Evolutionary conservation across 1,140 invertebrate genomes (phyloP).

Genomic region (Cotesia typhae): DNA sequence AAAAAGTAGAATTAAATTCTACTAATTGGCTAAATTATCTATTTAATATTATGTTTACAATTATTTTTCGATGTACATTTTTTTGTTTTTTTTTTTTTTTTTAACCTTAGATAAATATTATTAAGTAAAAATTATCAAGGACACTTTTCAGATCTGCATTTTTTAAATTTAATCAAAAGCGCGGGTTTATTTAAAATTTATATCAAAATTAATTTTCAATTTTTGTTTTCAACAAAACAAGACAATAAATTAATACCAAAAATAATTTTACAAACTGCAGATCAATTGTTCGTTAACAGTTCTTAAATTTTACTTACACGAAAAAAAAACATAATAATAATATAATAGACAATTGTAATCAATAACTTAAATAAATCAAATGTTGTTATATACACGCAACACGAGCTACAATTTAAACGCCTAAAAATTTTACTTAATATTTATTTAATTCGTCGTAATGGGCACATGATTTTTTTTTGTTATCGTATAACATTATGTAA

Average conservation of each 20-base stretch:
- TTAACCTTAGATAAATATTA: no score
- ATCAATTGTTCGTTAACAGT: conserved; percentile 46
- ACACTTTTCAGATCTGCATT: no score
- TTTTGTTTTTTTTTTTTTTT: no score
- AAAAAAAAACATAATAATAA: conserved; percentile 44
- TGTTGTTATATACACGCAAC: conserved; percentile 44
- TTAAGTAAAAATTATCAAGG: no score
- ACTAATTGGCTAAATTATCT: conserved; percentile 1
- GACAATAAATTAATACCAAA: conserved; percentile 26
- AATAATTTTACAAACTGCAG: conserved; percentile 58
- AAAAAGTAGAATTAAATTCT: neutral
- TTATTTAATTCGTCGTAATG: conserved; percentile 21
- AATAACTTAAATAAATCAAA: neutral
- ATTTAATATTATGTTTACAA: no score
- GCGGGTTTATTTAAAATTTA: no score
- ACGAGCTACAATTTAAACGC: conserved; percentile 41
- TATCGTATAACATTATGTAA: conserved; percentile 43
- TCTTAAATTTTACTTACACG: conserved; percentile 6
- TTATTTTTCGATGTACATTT: no score
- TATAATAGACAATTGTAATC: conserved; percentile 36
- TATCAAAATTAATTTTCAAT: no score
- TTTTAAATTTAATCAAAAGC: no score
- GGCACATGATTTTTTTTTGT: conserved; percentile 29
- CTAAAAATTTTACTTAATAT: conserved; percentile 15
- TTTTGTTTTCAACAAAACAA: no score